phyloP scores from a whole-genome alignment of 1,140 invertebrate species.

The Ptiloglossa arizonensis region DNA sequence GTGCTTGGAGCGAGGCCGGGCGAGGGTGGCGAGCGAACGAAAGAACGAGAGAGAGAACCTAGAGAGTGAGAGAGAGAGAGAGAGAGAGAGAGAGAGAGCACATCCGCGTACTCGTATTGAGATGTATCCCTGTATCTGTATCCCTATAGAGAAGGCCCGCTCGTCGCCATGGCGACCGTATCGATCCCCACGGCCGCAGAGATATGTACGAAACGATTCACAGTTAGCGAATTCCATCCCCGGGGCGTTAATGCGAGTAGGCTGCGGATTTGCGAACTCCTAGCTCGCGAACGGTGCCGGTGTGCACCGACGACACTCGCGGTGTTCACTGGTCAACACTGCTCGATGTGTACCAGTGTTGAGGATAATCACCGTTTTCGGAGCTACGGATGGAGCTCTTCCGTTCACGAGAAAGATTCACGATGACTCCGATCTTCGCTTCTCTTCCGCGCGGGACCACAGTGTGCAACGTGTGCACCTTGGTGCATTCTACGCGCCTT shows the following conservation, averaged over 20 bases:
- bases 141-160: constrained; percentile 57
- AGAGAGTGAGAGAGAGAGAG: constrained; percentile 28
- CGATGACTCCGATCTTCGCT: no score
- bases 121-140: constrained; percentile 72
- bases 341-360: not conserved
- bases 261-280: constrained; percentile 52
- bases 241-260: constrained; percentile 70
- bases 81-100: constrained; percentile 33
- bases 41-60: constrained; percentile 14
- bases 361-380: not conserved
- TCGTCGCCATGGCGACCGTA: constrained; percentile 70
- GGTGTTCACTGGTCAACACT: not conserved
- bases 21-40: constrained; percentile 5
- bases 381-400: no score
- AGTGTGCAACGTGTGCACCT: no score
- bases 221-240: constrained; percentile 70
- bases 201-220: constrained; percentile 74
- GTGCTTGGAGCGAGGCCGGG: not conserved
- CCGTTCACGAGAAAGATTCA: no score
- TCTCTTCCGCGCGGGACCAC: no score
- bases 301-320: not conserved
- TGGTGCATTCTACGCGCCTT: no score
- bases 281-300: not conserved
- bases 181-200: constrained; percentile 67
- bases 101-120: constrained; percentile 65